Base-by-base conservation (phyloP, 2,888 invertebrate genomes). In the Elysia crispata region DNA sequence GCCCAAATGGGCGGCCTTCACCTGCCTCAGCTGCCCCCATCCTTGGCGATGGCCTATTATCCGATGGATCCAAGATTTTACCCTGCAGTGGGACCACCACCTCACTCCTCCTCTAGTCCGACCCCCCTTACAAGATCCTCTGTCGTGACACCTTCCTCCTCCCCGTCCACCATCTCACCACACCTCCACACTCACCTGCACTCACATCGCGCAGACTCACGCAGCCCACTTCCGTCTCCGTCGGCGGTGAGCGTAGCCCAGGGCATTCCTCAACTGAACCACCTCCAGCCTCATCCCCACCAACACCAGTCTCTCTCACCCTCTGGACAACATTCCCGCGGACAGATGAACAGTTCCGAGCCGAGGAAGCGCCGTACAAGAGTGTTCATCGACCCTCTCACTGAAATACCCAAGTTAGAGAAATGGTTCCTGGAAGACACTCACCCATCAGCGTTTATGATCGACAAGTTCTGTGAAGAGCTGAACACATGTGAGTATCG, bases 311-410 rank as follows among this genome's bases (percentile, higher is more conserved):
- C 49, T 79, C 78, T 80, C n/a, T 83, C 82, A 30, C 86, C 87
- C 23, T 84, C 88, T 88, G 95, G 98, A 84, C 97, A 98, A 92
- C 95, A 99, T 67, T 98, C 98, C 92, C 95, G 99, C 74, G 76
- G 72, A 60, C 79, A 67, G 74, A 41, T 41, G 41, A 6, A 3
- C 5, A 54, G 54, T 79, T 83, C 82, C 20, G 84, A 83, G 49
- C 86, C 87, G n/a, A 84, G 88, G 88, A 95, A 98, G 85, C 97
- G 98, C 92, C 95, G 99, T 66, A 99, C 98, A 92, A 95, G 99
- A 86, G 98, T 99, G 64, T 99, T 99, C 93, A 99, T 99, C 89
- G 99, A 99, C 93, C 99, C 99, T 0, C 97, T 99, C 30, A 97
- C 98, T 23, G 99, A 99, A 93, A 98, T 99, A 79, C 93, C 93